These are phyloP conservation scores for Alexandromys fortis DNA, from an alignment of 2,113 vertebrate genomes.

Conservation along the genomic window DNA sequence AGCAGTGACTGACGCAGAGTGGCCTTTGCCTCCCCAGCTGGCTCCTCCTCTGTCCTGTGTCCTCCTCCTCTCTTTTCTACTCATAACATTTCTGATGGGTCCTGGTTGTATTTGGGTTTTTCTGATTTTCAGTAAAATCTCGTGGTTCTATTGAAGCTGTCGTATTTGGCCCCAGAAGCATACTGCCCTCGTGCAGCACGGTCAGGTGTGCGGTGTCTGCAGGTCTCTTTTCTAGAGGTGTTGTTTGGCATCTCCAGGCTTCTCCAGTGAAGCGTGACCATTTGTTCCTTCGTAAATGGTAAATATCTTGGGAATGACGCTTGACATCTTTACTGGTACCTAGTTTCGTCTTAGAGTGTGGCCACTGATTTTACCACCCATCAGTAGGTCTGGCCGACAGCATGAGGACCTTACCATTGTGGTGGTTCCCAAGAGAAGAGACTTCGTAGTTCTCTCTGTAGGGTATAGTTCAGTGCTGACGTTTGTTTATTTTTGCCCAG, in stretches of 20 bases:
- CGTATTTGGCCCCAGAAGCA: background rate
- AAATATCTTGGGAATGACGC: background rate
- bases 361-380: slow-evolving; percentile 4
- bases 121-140: background rate
- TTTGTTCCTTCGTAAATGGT: background rate
- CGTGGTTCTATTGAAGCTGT: background rate
- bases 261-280: background rate
- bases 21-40: background rate
- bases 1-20: background rate
- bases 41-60: background rate
- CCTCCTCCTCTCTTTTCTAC: background rate
- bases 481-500: background rate
- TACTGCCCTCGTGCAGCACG: background rate
- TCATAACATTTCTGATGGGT: background rate
- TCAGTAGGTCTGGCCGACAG: background rate
- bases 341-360: background rate
- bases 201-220: too few species aligned
- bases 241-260: background rate
- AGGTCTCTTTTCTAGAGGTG: background rate
- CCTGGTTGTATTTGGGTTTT: background rate
- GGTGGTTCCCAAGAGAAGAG: background rate
- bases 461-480: background rate
- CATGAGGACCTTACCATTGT: background rate
- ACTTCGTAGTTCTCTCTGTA: background rate
- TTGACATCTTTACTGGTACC: background rate